Base-by-base conservation (phyloP, 2,888 invertebrate genomes). In the Scaptomyza flava region DNA sequence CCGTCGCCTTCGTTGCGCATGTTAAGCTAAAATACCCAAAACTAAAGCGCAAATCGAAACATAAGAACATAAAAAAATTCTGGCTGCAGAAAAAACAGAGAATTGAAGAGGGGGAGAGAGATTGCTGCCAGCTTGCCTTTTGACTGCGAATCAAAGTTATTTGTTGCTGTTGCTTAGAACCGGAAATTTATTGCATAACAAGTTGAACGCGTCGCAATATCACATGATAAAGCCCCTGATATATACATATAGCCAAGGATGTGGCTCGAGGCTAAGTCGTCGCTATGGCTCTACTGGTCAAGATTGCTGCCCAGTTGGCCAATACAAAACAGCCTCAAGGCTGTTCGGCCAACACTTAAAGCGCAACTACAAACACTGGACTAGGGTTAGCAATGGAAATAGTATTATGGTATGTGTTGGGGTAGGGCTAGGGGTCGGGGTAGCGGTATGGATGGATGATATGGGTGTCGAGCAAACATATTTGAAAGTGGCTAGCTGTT, bases 111-210 rank as follows among this genome's bases (percentile, higher is more conserved):
- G 2, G 33, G 6, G 8, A 36, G 36, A 36, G 36, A 36, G 34
- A 47, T 38, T 46, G 60, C 50, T 36, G 50, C 36, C 30, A 7
- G 38, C 2, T 38, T 38, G 38, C 38, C 38, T 38, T 33, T 47
- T 38, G 46, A 41, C 51, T 33, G 67, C 48, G 30, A 38, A 63
- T 67, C 63, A 77, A 83, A 69, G 68, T 50, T 61, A 53, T 73
- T 31, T 41, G 38, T 34, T 34, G 52, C 31, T 71, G 56, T 54
- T 14, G 61, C 62, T 69, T 79, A 82, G 79, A 87, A 85, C 88
- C 88, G 85, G 85, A 89, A 78, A 86, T 85, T 87, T 89, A 89
- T 87, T 86, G 86, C 89, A 86, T 86, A 89, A 86, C 88, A 89
- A 82, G 89, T 71, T 80, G 72, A 68, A 56, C 41, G 61, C 54